These are phyloP conservation scores for Oreochromis grahami DNA, from an alignment of 2,797 vertebrate genomes.

Conservation along the genomic window DNA sequence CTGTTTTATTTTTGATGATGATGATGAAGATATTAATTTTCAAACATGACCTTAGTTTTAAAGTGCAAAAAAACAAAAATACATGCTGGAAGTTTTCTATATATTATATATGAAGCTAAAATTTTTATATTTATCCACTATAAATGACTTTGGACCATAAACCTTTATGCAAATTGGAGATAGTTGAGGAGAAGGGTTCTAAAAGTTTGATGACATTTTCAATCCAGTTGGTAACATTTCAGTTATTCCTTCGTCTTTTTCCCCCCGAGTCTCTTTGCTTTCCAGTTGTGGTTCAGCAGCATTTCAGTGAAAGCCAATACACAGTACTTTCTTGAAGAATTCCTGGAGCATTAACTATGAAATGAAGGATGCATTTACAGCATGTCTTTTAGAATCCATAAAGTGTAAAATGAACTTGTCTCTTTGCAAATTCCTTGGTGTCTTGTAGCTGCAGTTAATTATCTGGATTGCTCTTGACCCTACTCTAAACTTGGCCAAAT, in stretches of 20 bases:
- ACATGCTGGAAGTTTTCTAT: background rate
- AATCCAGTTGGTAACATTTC: background rate
- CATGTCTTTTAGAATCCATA: background rate
- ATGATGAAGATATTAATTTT: background rate
- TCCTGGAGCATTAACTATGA: background rate
- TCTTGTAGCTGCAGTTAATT: conserved; percentile 2
- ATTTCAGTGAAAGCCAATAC: background rate
- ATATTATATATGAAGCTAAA: background rate
- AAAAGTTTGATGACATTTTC: background rate
- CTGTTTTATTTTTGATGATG: background rate
- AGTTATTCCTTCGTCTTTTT: background rate
- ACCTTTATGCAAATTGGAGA: background rate
- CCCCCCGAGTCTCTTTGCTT: background rate
- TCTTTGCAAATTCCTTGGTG: background rate
- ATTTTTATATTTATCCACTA: background rate
- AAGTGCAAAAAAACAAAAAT: background rate
- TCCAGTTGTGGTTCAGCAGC: background rate
- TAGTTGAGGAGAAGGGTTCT: background rate
- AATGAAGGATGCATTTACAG: background rate
- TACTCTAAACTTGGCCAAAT: background rate
- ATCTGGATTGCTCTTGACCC: background rate
- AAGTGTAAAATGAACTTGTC: background rate
- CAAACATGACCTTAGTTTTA: background rate
- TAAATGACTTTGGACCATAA: background rate
- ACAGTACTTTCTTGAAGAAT: background rate